Base-by-base conservation (phyloP, 1,140 invertebrate genomes). In the Ruditapes philippinarum region DNA sequence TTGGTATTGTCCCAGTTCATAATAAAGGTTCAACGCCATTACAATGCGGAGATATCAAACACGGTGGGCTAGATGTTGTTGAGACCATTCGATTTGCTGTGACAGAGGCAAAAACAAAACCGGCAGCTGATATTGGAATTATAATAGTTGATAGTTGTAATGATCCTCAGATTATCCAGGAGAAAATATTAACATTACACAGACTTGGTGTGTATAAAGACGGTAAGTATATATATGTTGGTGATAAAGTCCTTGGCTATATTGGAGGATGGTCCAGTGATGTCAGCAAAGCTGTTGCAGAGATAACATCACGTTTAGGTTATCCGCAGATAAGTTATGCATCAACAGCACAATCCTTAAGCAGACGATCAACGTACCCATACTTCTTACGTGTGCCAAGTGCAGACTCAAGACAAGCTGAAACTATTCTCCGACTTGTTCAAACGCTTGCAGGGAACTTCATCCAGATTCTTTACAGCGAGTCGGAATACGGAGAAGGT, bases 91-190 rank as follows among this genome's bases (percentile, higher is more conserved):
- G 68, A 17, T 80, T 81, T 70, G 79, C 79, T 5, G 80, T 89
- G 28, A 19, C 38, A 22, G 65, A 89, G 33, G 68, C 87, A n/a
- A 76, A 54, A 60, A 33, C 49, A 22, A 70, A 57, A 19, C 54
- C 62, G 0, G 51, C 31, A 17, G 79, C 68, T 0, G 83, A 82
- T 38, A 82, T 89, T 2, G 87, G 87, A 12, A 33, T 83, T 9
- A 83, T 89, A 19, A 82, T 89, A 22, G 62, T 89, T 19, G 87
- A 89, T 49, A 89, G 87, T n/a, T 89, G 87, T 42, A 89, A 82
- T 49, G 79, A 89, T 57, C 87, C 87, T 0, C 87, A 74, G 9
- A 51, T 89, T 17, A 83, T 89, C 28, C 79, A 89, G 54, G 87
- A 89, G 31, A 89, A 83, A 31, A 42, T 89, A 31, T 17, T 89